phyloP scores from a whole-genome alignment of 1,140 invertebrate species.

The Cylas formicarius region DNA sequence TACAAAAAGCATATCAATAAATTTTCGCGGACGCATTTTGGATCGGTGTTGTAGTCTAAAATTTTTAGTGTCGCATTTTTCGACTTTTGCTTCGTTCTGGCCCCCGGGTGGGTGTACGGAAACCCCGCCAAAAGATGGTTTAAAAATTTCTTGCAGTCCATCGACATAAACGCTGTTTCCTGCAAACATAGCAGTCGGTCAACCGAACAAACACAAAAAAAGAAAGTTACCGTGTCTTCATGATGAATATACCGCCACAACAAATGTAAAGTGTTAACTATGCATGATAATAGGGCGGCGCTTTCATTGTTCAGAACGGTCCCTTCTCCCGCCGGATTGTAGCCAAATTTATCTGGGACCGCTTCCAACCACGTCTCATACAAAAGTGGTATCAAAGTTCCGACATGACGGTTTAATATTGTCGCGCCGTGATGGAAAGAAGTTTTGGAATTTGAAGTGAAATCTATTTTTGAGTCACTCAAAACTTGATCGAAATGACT shows the following conservation, averaged over 20 bases:
- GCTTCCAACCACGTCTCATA: constrained; percentile 70
- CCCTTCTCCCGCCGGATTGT: constrained; percentile 20
- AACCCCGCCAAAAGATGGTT: constrained; percentile 27
- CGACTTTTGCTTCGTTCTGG: constrained; percentile 13
- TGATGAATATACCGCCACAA: constrained; percentile 25
- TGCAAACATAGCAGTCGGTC: constrained; percentile 19
- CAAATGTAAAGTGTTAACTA: constrained; percentile 31
- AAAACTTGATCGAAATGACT: background rate
- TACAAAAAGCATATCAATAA: constrained; percentile 48
- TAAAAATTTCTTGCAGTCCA: constrained; percentile 29
- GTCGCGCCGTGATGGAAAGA: background rate
- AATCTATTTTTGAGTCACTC: background rate
- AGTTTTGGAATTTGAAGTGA: constrained; percentile 12
- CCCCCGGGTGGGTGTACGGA: constrained; percentile 26
- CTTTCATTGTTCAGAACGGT: constrained; percentile 29
- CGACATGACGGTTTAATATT: constrained; percentile 45
- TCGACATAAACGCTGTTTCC: constrained; percentile 25
- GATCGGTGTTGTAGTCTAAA: constrained; percentile 37
- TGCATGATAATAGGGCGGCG: constrained; percentile 29
- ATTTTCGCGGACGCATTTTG: constrained; percentile 47
- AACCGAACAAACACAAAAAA: constrained; percentile 6
- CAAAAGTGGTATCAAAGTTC: constrained; percentile 59
- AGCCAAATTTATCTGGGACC: constrained; percentile 40
- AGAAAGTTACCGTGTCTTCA: constrained; percentile 18
- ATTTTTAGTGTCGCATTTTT: constrained; percentile 18